These are phyloP conservation scores for Diarsia brunnea DNA, from an alignment of 2,888 invertebrate genomes.

Conservation along the genomic window DNA sequence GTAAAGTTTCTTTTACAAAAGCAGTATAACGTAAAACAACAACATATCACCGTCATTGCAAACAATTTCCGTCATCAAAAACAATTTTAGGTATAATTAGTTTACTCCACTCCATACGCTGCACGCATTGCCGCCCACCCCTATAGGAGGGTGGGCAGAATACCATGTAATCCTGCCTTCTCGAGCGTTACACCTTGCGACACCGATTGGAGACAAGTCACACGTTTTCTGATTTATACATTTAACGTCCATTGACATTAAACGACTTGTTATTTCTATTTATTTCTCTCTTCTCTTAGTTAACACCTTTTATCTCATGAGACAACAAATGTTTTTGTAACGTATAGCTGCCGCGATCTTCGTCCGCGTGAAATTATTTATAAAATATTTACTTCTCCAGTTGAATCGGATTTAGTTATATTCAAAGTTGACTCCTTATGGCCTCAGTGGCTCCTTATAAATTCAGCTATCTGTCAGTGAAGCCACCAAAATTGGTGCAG, in stretches of 20 bases:
- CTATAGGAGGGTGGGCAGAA: constrained; percentile 39
- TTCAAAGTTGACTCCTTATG: too few relatives aligned
- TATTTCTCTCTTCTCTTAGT: not conserved
- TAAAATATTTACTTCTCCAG: too few relatives aligned
- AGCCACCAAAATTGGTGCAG: too few relatives aligned
- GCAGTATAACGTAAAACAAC: not conserved
- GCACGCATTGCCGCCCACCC: constrained; percentile 59
- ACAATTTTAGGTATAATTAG: constrained; percentile 27
- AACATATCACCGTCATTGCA: not conserved
- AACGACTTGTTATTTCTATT: not conserved
- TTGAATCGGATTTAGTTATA: too few relatives aligned
- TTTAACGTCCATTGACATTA: not conserved
- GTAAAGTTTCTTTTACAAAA: not conserved
- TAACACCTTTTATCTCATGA: not conserved
- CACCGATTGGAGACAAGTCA: constrained; percentile 16
- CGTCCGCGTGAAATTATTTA: too few relatives aligned
- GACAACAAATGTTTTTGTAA: not conserved
- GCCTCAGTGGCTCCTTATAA: too few relatives aligned
- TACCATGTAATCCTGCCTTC: constrained; percentile 41
- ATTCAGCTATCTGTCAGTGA: too few relatives aligned
- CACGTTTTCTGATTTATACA: constrained; percentile 28
- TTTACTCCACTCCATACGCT: not conserved
- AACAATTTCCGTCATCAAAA: not conserved
- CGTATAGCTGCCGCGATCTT: too few relatives aligned
- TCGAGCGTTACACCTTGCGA: constrained; percentile 37